Evolutionary conservation across 2,797 vertebrate species (phyloP), one percentile per base, ranked within the genome.

Genomic region (Fundulus diaphanus): DNA sequence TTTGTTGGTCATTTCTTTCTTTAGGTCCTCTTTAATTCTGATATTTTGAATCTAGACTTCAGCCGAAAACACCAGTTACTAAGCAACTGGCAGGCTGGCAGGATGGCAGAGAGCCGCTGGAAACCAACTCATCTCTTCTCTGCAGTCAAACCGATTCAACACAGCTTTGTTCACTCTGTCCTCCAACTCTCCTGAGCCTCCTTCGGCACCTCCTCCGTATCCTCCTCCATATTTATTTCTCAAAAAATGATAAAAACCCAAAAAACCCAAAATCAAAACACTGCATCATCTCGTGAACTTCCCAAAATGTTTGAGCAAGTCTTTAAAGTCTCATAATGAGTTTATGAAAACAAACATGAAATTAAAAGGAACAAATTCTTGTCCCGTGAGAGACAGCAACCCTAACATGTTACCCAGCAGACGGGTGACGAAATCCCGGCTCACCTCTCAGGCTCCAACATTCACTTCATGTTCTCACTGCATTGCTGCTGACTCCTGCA

Each of bases 371-470:
- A 73, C 31, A 82, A 78, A 72, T 27, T 76, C 15, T 72, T 73
- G 75, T n/a, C 73, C 66, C 3, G 9, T 83, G 88, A 91, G 90
- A 90, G 88, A 80, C 84, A 87, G 80, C 68, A 81, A 85, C 83
- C 80, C 87, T 35, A 63, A 88, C 86, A 11, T 7, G 66, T 75
- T 63, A 79, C 77, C 57, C 1, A 51, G 83, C 86, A 85, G 83
- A 68, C 68, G 40, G 72, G 52, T 4, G 44, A 16, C 40, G 79
- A 70, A 76, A 66, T 46, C 56, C 13, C 24, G 67, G 80, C 9
- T 65, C 78, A 67, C 75, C 59, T 63, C 35, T 46, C 5, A 63
- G 31, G 22, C 54, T 69, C 59, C 18, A 7, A 48, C 42, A 73
- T 63, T 54, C 48, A 20, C 57, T 65, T 27, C 15, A 20, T 68